phyloP scores from a whole-genome alignment of 2,113 vertebrate genomes.

The Burhinus oedicnemus region DNA sequence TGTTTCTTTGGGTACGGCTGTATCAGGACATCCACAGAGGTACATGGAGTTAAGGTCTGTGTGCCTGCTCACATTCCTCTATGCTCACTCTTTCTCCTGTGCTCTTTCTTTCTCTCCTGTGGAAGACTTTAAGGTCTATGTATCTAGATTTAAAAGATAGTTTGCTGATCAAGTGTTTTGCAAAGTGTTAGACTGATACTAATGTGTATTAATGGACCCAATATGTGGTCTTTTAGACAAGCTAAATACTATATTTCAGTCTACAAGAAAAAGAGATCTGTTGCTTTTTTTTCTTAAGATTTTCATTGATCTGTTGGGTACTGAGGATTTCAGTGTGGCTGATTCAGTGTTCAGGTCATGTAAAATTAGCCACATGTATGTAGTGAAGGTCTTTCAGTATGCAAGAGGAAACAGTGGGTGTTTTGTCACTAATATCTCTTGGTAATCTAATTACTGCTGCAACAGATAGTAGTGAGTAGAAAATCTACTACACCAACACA shows the following conservation, averaged over 20 bases:
- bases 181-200: neutral
- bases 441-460: neutral
- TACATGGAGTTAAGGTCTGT: neutral
- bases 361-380: neutral
- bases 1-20: neutral
- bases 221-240: neutral
- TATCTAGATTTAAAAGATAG: neutral
- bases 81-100: neutral
- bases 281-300: neutral
- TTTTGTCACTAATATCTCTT: neutral
- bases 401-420: neutral
- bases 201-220: neutral
- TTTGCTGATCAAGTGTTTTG: neutral
- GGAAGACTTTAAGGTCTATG: neutral
- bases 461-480: neutral
- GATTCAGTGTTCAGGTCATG: neutral
- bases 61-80: neutral
- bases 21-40: neutral
- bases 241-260: neutral
- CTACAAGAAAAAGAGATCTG: neutral
- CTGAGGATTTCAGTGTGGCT: neutral
- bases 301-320: neutral
- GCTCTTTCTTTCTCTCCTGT: neutral
- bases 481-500: neutral
- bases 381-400: neutral